phyloP scores from a whole-genome alignment of 2,113 vertebrate genomes.

The Artemisiospiza belli region DNA sequence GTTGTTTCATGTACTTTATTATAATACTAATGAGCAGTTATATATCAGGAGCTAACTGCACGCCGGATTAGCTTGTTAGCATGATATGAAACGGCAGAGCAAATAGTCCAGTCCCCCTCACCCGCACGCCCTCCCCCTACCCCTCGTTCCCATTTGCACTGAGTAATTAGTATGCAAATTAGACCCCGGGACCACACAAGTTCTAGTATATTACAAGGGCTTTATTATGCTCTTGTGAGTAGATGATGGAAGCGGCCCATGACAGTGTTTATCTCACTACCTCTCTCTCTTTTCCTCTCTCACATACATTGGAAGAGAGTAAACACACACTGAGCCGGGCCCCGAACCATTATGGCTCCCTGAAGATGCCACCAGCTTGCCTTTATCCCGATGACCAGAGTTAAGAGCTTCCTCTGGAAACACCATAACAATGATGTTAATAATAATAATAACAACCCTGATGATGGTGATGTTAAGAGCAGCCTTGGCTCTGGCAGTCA shows the following conservation, averaged over 20 bases:
- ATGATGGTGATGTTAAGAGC: constrained; percentile 53
- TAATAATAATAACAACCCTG: constrained; percentile 67
- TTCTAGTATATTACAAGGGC: constrained; percentile 98
- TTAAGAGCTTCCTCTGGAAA: constrained; percentile 69
- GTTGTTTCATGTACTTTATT: constrained; percentile 97
- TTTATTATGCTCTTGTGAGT: constrained; percentile 95
- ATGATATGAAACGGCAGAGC: constrained; percentile 88
- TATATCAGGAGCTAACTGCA: constrained; percentile 90
- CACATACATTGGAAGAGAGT: constrained; percentile 67
- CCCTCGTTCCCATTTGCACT: constrained; percentile 91
- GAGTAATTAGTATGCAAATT: constrained; percentile 99
- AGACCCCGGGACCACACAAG: constrained; percentile 95
- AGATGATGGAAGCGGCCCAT: constrained; percentile 85
- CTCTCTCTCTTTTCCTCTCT: constrained; percentile 70
- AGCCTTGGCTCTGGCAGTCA: constrained; percentile 40
- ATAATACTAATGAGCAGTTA: constrained; percentile 97
- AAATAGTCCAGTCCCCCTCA: constrained; percentile 84
- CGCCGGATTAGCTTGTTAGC: constrained; percentile 93
- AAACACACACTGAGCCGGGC: constrained; percentile 66
- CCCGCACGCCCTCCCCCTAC: constrained; percentile 69
- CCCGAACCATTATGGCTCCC: constrained; percentile 64
- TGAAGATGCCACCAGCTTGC: constrained; percentile 70
- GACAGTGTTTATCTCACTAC: constrained; percentile 86
- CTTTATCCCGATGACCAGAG: constrained; percentile 54
- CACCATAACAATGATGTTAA: constrained; percentile 68